Conservation (phyloP, 2,888 invertebrate species). For the Chloroclysta siterata region DNA sequence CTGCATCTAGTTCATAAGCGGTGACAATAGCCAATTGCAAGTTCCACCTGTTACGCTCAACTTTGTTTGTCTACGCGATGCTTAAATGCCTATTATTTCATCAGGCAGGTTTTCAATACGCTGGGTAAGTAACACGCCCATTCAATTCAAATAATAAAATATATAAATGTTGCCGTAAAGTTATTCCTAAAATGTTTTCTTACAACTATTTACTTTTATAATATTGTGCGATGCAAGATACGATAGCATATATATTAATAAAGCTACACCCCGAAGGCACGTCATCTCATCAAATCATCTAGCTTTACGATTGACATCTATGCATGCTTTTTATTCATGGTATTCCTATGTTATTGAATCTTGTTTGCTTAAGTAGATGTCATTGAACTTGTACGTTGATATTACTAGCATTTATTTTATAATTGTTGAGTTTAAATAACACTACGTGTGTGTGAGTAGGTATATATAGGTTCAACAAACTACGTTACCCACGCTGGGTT, state of each 20-base stretch:
- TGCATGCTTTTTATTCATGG: neutral
- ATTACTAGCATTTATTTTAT: no score
- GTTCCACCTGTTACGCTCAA: constrained; percentile 58
- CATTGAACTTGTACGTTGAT: no score
- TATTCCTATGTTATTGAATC: no score
- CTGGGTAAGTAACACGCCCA: constrained; percentile 9
- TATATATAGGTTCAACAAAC: no score
- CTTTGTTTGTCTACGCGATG: constrained; percentile 23
- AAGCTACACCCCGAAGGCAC: neutral
- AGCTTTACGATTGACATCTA: neutral
- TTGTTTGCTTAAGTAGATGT: no score
- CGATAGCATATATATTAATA: neutral
- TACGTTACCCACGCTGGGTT: no score
- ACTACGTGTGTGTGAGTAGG: no score
- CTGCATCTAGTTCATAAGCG: neutral
- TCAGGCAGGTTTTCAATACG: neutral
- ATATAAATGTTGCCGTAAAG: neutral
- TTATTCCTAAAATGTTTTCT: no score
- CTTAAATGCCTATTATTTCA: constrained; percentile 9
- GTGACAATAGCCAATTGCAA: constrained; percentile 16
- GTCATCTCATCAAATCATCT: neutral
- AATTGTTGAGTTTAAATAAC: no score
- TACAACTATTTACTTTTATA: no score
- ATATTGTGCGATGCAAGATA: no score
- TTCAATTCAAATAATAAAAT: neutral